Evolutionary conservation across 35 echinoderm and acorn worm genomes (phyloP), one percentile per base, ranked within the genome.

Genomic region (Lytechinus pictus): DNA sequence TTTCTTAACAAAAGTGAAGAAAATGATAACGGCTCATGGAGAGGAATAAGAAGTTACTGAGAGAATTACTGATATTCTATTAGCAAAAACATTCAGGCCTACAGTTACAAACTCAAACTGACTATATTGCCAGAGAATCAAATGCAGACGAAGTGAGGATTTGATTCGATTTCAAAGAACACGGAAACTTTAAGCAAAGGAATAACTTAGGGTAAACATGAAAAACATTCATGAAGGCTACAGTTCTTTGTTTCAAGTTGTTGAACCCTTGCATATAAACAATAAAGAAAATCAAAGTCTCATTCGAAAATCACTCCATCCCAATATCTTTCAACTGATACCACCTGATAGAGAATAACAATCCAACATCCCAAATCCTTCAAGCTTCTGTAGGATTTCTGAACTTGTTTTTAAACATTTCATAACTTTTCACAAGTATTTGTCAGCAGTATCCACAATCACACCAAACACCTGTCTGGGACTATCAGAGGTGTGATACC

Each of bases 401-500:
- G n/a, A 79, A n/a, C 66, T 79, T 79, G 66, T 79, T 79, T 79
- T 79, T n/a, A 79, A 79, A 79, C 66, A 79, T 79, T 79, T 79
- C 66, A 79, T 3, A 79, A 79, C 66, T 79, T 19, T 79, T 79
- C 66, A 24, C 66, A 44, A 44, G 33, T 44, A 24, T 79, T 79
- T 79, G 66, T 79, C 66, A 79, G 19, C 66, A 24, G 66, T 79
- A 24, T 6, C 66, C 14, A n/a, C 66, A 14, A 79, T 79, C 66
- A 0, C 66, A 79, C 66, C 66, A 79, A 79, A 79, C 66, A 79
- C 66, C 66, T 79, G 66, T 79, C 66, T 79, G 66, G 12, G 66
- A 6, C 66, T 79, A 79, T 79, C 66, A 0, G 66, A 79, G 66
- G 66, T 79, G 66, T 79, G 66, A 79, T 79, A 24, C 66, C 21